Evolutionary conservation across 2,113 vertebrate genomes (phyloP), one percentile per base, ranked within the genome.

Genomic region (Mystacornis crossleyi): DNA sequence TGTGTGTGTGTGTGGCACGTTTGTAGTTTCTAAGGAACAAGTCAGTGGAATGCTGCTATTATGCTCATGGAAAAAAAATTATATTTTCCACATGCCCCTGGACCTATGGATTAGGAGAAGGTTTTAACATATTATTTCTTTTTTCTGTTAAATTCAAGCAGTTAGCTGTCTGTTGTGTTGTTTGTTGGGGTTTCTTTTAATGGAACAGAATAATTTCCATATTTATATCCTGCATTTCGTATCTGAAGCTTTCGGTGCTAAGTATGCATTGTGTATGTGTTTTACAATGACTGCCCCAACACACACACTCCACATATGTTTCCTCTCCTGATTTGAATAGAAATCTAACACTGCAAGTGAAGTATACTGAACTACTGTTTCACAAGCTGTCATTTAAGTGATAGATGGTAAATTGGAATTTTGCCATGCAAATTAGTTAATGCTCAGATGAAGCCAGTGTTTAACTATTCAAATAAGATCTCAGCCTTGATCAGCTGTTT

Each of bases 381-480:
- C 89, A 86, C 90, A 94, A 96, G 87, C 91, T 95, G 95, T 97
- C 91, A 96, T 93, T 96, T 92, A 96, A 96, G 81, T 94, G 82
- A 96, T 96, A 96, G 86, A 97, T 90, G 81, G 64, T 79, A 85
- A 95, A 93, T 81, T 96, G 93, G 91, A 95, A 97, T 97, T 95
- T 96, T 95, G 85, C 88, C 89, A 96, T 92, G 87, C 91, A 97
- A 97, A 97, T 96, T 93, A 95, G 92, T 94, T 97, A 93, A 94
- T 96, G 95, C 93, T 96, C 64, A 97, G 85, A 94, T 92, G 86
- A 97, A 93, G 86, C 90, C 82, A 65, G 77, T 92, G 84, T 93
- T 97, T 96, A 96, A 93, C 91, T 96, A 96, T 97, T 97, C 92
- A 96, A 93, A 97, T 96, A 89, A 94, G 90, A 90, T 90, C 95